These are phyloP conservation scores for Acrobasis consociella DNA, from an alignment of 2,888 invertebrate species.

Conservation along the genomic window DNA sequence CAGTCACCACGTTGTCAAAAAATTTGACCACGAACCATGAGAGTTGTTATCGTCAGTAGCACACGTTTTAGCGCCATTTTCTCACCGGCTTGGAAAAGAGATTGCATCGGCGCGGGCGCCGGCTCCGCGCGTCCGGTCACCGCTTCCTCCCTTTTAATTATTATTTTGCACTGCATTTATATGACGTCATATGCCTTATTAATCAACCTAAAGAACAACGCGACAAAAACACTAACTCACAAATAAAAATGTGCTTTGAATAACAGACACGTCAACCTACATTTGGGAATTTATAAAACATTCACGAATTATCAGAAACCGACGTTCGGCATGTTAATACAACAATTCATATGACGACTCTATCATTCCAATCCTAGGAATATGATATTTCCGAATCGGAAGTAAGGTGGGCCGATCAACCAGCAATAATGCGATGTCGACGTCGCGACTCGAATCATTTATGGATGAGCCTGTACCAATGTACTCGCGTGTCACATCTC, in stretches of 20 bases:
- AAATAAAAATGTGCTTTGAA: conserved; percentile 30
- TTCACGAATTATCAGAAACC: conserved; percentile 61
- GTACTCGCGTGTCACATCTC: conserved; percentile 32
- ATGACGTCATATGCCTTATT: conserved; percentile 34
- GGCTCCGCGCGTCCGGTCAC: conserved; percentile 64
- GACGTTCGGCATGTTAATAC: conserved; percentile 63
- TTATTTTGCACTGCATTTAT: conserved; percentile 63
- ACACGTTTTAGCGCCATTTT: conserved; percentile 63
- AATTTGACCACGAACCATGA: conserved; percentile 63
- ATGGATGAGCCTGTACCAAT: conserved; percentile 60
- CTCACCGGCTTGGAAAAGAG: conserved; percentile 51
- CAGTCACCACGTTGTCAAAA: conserved; percentile 38
- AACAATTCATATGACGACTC: conserved; percentile 61
- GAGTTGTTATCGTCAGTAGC: conserved; percentile 49
- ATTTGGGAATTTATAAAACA: conserved; percentile 58
- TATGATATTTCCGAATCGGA: conserved; percentile 82
- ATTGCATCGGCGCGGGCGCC: conserved; percentile 44
- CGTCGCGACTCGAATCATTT: conserved; percentile 77
- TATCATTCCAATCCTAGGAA: conserved; percentile 69
- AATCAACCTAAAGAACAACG: conserved; percentile 22
- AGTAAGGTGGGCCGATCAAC: conserved; percentile 76
- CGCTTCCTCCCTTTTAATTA: conserved; percentile 77
- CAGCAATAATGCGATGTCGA: conserved; percentile 77
- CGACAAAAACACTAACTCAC: background rate
- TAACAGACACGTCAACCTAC: conserved; percentile 54